These are phyloP conservation scores for Microtus ochrogaster DNA, from an alignment of 2,113 vertebrate species.

Conservation along the genomic window DNA sequence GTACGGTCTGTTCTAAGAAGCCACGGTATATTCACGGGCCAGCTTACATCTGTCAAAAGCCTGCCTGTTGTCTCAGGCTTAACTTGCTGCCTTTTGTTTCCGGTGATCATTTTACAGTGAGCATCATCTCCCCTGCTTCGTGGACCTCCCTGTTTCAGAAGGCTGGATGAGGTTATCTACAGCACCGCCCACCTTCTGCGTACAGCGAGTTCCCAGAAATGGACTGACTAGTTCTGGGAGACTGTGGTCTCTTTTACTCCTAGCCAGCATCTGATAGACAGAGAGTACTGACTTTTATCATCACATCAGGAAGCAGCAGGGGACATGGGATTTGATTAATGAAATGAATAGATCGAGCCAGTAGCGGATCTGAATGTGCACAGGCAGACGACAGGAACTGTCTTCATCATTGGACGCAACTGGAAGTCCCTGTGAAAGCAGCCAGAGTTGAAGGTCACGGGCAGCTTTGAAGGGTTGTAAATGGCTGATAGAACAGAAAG, in stretches of 20 bases:
- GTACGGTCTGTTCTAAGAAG: neutral
- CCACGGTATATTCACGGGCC: neutral
- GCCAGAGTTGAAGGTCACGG: neutral
- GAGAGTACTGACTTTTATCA: neutral
- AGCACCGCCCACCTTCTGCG: neutral
- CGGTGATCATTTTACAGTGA: neutral
- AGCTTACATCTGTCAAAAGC: neutral
- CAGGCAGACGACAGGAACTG: neutral
- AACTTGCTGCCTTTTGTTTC: neutral
- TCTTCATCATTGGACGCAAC: neutral
- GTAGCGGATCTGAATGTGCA: neutral
- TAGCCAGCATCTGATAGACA: neutral
- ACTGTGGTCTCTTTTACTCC: neutral
- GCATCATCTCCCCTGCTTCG: neutral
- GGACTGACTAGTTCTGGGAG: neutral
- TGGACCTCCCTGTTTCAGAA: neutral
- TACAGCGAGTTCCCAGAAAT: neutral
- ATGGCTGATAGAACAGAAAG: neutral
- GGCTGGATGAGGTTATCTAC: neutral
- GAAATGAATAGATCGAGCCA: neutral
- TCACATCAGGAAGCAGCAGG: neutral
- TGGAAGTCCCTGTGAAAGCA: neutral
- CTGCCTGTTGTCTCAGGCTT: neutral
- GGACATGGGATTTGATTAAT: slow-evolving; percentile 1
- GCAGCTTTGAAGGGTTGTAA: neutral